phyloP scores from a whole-genome alignment of 2,888 invertebrate genomes.

The Agriopis aurantiaria region DNA sequence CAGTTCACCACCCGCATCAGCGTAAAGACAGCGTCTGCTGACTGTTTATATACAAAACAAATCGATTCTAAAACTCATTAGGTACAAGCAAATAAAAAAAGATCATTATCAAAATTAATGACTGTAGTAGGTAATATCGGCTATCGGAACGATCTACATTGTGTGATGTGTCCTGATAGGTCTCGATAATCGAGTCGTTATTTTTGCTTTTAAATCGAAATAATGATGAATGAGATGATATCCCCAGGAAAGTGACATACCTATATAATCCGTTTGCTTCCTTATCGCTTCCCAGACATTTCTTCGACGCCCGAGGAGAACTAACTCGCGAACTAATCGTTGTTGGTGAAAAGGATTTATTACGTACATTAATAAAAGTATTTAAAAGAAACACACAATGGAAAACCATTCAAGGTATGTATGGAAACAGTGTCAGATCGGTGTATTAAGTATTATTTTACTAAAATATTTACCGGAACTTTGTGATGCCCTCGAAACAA shows the following conservation, averaged over 20 bases:
- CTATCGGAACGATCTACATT: slow-evolving; percentile 44
- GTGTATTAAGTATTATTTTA: not conserved
- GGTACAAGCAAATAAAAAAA: slow-evolving; percentile 30
- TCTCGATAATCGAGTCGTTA: slow-evolving; percentile 37
- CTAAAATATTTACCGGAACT: not conserved
- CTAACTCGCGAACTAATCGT: not conserved
- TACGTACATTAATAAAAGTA: slow-evolving; percentile 2
- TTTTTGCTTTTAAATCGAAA: slow-evolving; percentile 36
- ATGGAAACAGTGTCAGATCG: not conserved
- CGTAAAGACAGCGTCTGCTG: slow-evolving; percentile 26
- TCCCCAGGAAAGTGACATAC: slow-evolving; percentile 26
- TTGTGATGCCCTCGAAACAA: slow-evolving; percentile 1
- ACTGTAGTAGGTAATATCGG: slow-evolving; percentile 43
- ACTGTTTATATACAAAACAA: slow-evolving; percentile 19
- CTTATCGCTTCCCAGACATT: slow-evolving; percentile 38
- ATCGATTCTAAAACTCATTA: not conserved
- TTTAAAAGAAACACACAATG: slow-evolving; percentile 26
- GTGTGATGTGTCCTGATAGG: slow-evolving; percentile 41
- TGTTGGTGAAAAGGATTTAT: slow-evolving; percentile 11
- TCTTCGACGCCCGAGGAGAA: slow-evolving; percentile 24
- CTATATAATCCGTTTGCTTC: slow-evolving; percentile 33
- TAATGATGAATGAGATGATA: slow-evolving; percentile 42
- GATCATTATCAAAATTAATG: slow-evolving; percentile 43
- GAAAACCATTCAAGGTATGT: slow-evolving; percentile 39
- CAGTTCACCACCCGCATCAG: slow-evolving; percentile 39